Percentiles rank a stretch among this genome's conserved stretches.
Evolutionary conservation across 1,140 invertebrate genomes (phyloP).

Genomic region (Sitophilus oryzae): DNA sequence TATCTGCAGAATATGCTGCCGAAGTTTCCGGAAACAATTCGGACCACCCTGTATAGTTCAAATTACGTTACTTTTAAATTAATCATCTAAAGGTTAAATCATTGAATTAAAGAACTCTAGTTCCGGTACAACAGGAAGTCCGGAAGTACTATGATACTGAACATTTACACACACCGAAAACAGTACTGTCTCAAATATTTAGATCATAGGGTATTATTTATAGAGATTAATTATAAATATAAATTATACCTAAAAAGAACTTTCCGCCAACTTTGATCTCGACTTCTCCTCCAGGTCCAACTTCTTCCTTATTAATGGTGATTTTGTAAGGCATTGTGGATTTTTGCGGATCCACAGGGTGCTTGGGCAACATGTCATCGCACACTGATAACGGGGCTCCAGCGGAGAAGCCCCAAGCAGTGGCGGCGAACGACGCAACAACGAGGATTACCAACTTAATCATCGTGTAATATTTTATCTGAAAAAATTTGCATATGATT

Average conservation of each 20-base stretch:
- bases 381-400: slow-evolving; percentile 43
- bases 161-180: not conserved
- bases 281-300: slow-evolving; percentile 36
- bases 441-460: too few relatives aligned
- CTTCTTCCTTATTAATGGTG: slow-evolving; percentile 32
- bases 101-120: too few relatives aligned
- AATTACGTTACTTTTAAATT: too few relatives aligned
- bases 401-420: slow-evolving; percentile 29
- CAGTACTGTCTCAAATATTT: not conserved
- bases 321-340: slow-evolving; percentile 41
- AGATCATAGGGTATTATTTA: not conserved
- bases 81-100: too few relatives aligned
- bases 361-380: slow-evolving; percentile 43
- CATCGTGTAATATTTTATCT: too few relatives aligned
- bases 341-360: slow-evolving; percentile 37
- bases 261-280: slow-evolving; percentile 38
- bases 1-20: too few relatives aligned
- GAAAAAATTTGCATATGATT: too few relatives aligned
- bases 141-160: too few relatives aligned
- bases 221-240: not conserved
- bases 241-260: slow-evolving; percentile 38
- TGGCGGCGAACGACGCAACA: slow-evolving; percentile 15
- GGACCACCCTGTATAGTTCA: too few relatives aligned
- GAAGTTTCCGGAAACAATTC: too few relatives aligned
- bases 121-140: too few relatives aligned